Base-by-base conservation (phyloP, 2,797 vertebrate species). In the Cuculus canorus region DNA sequence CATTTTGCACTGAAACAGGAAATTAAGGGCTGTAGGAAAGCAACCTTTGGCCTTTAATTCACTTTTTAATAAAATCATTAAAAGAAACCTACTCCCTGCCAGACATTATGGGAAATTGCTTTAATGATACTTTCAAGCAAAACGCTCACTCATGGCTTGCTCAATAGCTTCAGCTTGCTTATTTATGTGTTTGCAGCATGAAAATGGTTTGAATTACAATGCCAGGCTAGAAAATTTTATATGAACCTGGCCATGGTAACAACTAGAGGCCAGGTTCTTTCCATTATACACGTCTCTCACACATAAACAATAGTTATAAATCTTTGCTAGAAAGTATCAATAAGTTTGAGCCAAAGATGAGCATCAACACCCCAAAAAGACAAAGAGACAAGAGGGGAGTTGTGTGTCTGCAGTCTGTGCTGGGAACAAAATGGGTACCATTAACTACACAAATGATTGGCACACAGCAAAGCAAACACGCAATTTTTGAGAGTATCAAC, bases 11-110 rank as follows among this genome's bases (percentile, higher is more conserved):
- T 88, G 84, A 73, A 92, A 95, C 95, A 98, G 97, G 97, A 98
- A 98, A 98, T 98, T 97, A 97, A 98, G 95, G 93, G 84, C 96
- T 95, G 90, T 87, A 96, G 92, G 92, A 97, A 97, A 96, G 93
- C 93, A 96, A 96, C 97, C 95, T 98, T 95, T 97, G 97, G 92
- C 96, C 96, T 98, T 97, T 97, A 97, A 97, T 98, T 97, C 95
- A 88, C 94, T 97, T 97, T 97, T 97, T 96, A 98, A 97, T 97
- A 98, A 98, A 98, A 97, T 94, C 95, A 97, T 97, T 97, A 95
- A 86, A 94, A 96, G 90, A 93, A 93, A 91, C 83, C 89, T 68
- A 69, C 85, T 96, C 92, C 65, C 83, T 94, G 86, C 91, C 93
- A 97, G 96, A 97, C 76, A 88, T 90, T 90, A 92, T 96, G 86